phyloP scores from a whole-genome alignment of 2,797 vertebrate species.

The Tokudaia tokunoshimensis region DNA sequence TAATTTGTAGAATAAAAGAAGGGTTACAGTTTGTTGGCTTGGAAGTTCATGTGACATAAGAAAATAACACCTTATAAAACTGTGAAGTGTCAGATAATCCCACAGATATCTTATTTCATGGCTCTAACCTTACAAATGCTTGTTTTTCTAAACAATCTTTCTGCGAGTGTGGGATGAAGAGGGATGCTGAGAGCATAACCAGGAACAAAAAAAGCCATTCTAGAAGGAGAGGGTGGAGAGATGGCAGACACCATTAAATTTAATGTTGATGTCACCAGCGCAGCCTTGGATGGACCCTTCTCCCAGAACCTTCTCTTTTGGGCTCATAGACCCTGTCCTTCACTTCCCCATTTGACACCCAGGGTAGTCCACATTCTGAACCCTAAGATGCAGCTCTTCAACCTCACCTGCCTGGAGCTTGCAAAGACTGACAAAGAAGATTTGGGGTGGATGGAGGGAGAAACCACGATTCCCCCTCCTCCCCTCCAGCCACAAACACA shows the following conservation, averaged over 20 bases:
- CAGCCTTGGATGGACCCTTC: not conserved
- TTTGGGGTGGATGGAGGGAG: not conserved
- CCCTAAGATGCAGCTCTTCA: not conserved
- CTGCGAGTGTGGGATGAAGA: not conserved
- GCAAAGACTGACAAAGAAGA: not conserved
- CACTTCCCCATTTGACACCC: not conserved
- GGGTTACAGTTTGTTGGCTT: not conserved
- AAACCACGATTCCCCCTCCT: not conserved
- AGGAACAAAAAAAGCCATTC: not conserved
- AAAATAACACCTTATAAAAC: not conserved
- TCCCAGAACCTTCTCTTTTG: not conserved
- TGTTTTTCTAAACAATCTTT: not conserved
- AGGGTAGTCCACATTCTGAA: not conserved
- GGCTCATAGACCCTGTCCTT: not conserved
- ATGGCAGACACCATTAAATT: accelerated
- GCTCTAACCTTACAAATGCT: not conserved
- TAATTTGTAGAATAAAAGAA: not conserved
- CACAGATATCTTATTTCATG: not conserved
- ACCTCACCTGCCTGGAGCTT: not conserved
- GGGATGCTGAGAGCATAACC: not conserved
- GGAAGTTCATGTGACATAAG: not conserved
- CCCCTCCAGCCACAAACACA: not conserved
- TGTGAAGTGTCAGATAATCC: not conserved
- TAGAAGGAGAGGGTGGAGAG: not conserved
- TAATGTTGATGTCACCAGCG: not conserved